Evolutionary conservation across 92 coral and sea anemone genomes (phyloP).

Genomic region (Zoanthus solanderi): DNA sequence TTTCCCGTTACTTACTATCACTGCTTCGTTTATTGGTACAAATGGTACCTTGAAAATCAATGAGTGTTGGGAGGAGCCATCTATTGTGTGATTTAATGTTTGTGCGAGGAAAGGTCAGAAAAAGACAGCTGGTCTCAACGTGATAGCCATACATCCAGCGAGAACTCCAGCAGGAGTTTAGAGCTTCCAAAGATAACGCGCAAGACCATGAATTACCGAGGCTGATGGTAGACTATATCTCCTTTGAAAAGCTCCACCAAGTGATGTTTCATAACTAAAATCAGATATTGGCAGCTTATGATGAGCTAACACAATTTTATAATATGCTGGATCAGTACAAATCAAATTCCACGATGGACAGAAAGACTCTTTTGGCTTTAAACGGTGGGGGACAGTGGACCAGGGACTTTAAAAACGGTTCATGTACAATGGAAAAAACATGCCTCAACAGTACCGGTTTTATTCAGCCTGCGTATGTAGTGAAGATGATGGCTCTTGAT

Average conservation of each 20-base stretch:
- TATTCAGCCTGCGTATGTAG: conserved; percentile 65
- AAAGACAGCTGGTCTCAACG: conserved; percentile 39
- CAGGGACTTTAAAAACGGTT: conserved; percentile 59
- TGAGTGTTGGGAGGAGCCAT: too few relatives aligned
- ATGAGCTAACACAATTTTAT: conserved; percentile 62
- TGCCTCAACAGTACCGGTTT: conserved; percentile 66
- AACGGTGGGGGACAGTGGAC: conserved; percentile 70
- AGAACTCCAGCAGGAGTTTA: conserved; percentile 46
- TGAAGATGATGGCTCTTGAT: conserved; percentile 28
- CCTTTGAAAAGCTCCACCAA: conserved; percentile 64
- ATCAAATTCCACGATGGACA: conserved; percentile 63
- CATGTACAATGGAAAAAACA: conserved; percentile 52
- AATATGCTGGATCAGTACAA: conserved; percentile 69
- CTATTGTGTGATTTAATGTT: too few relatives aligned
- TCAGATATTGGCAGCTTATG: conserved; percentile 54
- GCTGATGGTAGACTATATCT: conserved; percentile 61
- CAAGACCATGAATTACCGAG: conserved; percentile 56
- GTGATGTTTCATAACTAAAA: conserved; percentile 47
- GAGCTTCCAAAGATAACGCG: conserved; percentile 13
- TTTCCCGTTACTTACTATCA: too few relatives aligned
- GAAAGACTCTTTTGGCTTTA: conserved; percentile 63
- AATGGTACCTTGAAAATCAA: background rate
- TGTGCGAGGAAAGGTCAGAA: too few relatives aligned
- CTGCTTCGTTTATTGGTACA: too few relatives aligned
- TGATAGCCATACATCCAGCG: conserved; percentile 55